A percentile compares a stretch with the other conserved stretches of the same genome.
These are phyloP conservation scores for Calyptommatus sinebrachiatus DNA, from an alignment of 2,113 vertebrate species.

Conservation along the genomic window DNA sequence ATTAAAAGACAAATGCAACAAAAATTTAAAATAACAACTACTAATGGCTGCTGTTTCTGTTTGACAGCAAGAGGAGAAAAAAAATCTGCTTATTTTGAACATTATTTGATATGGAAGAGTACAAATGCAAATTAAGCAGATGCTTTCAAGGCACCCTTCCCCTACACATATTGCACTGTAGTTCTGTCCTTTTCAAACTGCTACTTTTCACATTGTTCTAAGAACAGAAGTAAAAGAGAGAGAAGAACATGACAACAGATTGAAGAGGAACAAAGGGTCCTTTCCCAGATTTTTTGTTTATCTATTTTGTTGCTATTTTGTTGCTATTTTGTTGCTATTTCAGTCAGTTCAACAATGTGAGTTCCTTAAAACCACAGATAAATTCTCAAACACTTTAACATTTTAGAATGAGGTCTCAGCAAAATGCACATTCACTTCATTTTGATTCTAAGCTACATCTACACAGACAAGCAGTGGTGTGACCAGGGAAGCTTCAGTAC, in stretches of 20 bases:
- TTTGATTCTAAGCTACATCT: slow-evolving; percentile 15
- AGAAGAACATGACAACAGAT: not conserved
- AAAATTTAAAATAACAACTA: slow-evolving; percentile 34
- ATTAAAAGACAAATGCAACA: slow-evolving; percentile 49
- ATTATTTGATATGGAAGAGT: slow-evolving; percentile 32
- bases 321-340: not conserved
- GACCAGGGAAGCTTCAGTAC: no score
- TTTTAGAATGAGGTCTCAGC: slow-evolving; percentile 21
- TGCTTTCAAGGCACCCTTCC: slow-evolving; percentile 22
- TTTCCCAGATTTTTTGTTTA: slow-evolving; percentile 6
- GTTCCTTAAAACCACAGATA: slow-evolving; percentile 4
- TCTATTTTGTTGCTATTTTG: slow-evolving; percentile 5
- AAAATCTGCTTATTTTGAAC: slow-evolving; percentile 48
- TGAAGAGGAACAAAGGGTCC: not conserved
- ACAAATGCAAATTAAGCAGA: slow-evolving; percentile 55
- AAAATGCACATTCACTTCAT: slow-evolving; percentile 21
- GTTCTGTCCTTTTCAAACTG: slow-evolving; percentile 34
- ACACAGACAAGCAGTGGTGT: not conserved
- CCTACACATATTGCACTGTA: slow-evolving; percentile 23
- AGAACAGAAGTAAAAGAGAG: not conserved
- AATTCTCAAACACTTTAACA: not conserved
- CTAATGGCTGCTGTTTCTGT: not conserved
- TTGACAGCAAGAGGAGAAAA: slow-evolving; percentile 30
- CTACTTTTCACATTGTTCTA: slow-evolving; percentile 18
- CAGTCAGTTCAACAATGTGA: not conserved